Evolutionary conservation across 2,888 invertebrate species (phyloP).

Genomic region (Chymomyza procnemis): DNA sequence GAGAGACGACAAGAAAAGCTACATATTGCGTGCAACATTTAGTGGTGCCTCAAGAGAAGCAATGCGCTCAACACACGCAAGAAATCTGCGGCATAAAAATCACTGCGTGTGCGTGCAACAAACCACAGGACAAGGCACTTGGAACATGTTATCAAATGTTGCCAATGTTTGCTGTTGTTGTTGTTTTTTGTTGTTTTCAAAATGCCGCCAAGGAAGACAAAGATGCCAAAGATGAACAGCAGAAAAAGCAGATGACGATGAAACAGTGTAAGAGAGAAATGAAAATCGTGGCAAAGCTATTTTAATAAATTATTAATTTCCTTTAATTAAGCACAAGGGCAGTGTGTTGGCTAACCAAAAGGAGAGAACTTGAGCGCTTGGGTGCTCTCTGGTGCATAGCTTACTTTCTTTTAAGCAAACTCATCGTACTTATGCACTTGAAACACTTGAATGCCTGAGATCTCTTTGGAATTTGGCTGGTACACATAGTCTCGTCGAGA

Average conservation of each 20-base stretch:
- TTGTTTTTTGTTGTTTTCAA: constrained; percentile 38
- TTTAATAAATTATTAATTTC: constrained; percentile 78
- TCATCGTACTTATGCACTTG: neutral
- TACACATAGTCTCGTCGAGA: neutral
- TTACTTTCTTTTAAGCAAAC: neutral
- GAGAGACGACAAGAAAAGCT: neutral
- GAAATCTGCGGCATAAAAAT: constrained; percentile 61
- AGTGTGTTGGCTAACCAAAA: constrained; percentile 12
- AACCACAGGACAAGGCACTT: neutral
- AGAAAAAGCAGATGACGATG: neutral
- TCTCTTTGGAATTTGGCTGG: neutral
- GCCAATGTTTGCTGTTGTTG: constrained; percentile 28
- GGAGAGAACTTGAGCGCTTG: neutral
- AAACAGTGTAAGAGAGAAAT: too few relatives aligned
- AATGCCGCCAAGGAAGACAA: constrained; percentile 31
- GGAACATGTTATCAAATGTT: constrained; percentile 62
- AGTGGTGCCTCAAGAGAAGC: constrained; percentile 44
- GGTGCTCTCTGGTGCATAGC: neutral
- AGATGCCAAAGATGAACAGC: neutral
- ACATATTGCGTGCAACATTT: constrained; percentile 42
- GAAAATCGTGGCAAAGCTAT: constrained; percentile 61
- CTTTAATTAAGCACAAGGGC: constrained; percentile 75
- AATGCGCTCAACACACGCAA: constrained; percentile 63
- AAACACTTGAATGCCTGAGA: neutral
- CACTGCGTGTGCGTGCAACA: constrained; percentile 61